Conservation (phyloP, 2,888 invertebrate genomes). For the Buathra laborator region DNA sequence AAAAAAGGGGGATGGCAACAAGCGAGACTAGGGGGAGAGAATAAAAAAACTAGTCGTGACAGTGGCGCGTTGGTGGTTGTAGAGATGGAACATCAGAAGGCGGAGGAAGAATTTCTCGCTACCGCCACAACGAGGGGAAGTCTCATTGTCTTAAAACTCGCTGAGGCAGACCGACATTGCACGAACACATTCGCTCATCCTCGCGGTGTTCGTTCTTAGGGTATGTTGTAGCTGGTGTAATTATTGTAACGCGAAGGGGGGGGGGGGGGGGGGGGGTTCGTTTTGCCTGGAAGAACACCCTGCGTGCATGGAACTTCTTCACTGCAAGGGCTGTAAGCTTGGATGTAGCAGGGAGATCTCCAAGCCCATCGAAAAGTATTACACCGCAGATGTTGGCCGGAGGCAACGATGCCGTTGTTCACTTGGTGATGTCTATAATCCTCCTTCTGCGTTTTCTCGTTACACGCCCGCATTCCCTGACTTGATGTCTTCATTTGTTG, state of each 20-base stretch:
- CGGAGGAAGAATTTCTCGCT: constrained; percentile 69
- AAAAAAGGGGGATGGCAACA: constrained; percentile 13
- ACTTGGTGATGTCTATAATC: constrained; percentile 37
- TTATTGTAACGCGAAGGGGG: constrained; percentile 76
- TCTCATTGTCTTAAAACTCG: constrained; percentile 81
- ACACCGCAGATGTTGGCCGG: constrained; percentile 48
- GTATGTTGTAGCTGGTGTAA: constrained; percentile 73
- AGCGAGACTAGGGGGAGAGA: constrained; percentile 32
- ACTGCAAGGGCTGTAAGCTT: constrained; percentile 32
- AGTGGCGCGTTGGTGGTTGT: constrained; percentile 54
- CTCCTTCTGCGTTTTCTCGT: constrained; percentile 42
- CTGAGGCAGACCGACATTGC: constrained; percentile 73
- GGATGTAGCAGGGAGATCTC: background rate
- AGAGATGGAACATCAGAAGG: constrained; percentile 43
- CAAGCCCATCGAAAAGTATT: constrained; percentile 51
- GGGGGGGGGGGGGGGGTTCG: constrained; percentile 62
- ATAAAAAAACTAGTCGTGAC: constrained; percentile 38
- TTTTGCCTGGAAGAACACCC: constrained; percentile 58
- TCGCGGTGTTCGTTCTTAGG: constrained; percentile 56
- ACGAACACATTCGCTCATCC: constrained; percentile 36
- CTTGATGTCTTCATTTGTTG: constrained; percentile 53
- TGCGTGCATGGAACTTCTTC: constrained; percentile 31
- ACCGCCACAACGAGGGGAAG: constrained; percentile 67
- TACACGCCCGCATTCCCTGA: constrained; percentile 44
- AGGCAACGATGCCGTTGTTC: constrained; percentile 47